Evolutionary conservation across 2,113 vertebrate genomes (phyloP).

Genomic region (Carassius auratus): DNA sequence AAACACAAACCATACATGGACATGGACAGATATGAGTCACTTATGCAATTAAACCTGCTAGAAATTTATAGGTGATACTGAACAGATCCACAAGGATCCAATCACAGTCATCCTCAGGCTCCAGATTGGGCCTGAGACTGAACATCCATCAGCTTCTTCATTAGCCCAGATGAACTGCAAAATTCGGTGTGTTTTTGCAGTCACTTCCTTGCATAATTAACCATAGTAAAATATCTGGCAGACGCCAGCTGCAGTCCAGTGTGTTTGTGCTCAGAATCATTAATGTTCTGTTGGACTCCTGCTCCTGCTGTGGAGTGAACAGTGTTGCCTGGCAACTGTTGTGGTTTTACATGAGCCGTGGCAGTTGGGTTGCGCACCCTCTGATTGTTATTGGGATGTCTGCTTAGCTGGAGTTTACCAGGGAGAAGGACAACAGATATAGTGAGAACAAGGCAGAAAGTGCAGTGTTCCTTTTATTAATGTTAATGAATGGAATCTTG

Average conservation of each 20-base stretch:
- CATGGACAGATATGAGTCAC: not conserved
- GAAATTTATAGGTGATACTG: not conserved
- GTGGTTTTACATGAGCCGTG: constrained; percentile 68
- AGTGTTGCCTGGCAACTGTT: constrained; percentile 78
- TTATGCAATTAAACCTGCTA: not conserved
- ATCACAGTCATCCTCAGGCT: not conserved
- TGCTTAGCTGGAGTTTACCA: constrained; percentile 54
- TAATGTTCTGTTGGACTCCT: constrained; percentile 69
- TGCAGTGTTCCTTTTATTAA: no score
- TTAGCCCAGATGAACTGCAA: constrained; percentile 15
- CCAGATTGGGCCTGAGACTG: not conserved
- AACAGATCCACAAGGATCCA: not conserved
- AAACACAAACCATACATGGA: constrained; percentile 14
- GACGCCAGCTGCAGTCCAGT: constrained; percentile 32
- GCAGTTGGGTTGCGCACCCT: constrained; percentile 64
- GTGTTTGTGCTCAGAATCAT: constrained; percentile 68
- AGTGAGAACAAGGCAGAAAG: not conserved
- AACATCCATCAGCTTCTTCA: constrained; percentile 8
- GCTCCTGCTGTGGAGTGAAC: constrained; percentile 71
- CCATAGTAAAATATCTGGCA: constrained; percentile 53
- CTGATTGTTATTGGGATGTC: constrained; percentile 56
- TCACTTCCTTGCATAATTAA: constrained; percentile 31
- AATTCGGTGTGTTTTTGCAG: constrained; percentile 33
- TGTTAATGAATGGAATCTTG: no score
- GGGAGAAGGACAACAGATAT: constrained; percentile 2